Evolutionary conservation across 2,113 vertebrate species (phyloP), one percentile per base, ranked within the genome.

Genomic region (Abramis brama): DNA sequence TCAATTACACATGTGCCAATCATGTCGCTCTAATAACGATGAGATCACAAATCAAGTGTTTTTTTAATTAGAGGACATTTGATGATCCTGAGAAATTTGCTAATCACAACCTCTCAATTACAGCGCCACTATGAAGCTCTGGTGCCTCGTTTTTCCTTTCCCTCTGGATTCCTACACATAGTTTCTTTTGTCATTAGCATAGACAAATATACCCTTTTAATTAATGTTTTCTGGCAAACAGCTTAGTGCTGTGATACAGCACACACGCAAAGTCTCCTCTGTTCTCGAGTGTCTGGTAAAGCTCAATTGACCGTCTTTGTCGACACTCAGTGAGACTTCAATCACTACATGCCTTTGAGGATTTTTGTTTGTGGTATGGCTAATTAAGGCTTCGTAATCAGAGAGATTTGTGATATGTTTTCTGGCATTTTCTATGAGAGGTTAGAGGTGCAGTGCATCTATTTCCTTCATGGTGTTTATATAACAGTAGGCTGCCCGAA

Each of bases 51-150:
- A 91, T 90, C 85, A 89, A 86, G 82, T 68, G 82, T 71, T 80
- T 62, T 33, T 86, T 88, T 91, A 91, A 89, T 90, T 91, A 86
- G 71, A 88, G 74, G 52, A 89, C 71, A 81, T 62, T 80, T 36
- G 74, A 85, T 88, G 85, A 88, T 87, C 84, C 85, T 88, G 62
- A 86, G 78, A 88, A 90, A 89, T 89, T 88, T 89, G 86, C 88
- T 79, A 91, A 91, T 88, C 78, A 77, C 84, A 47, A 83, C 66
- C 88, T 89, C 86, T 89, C 86, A 90, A 88, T 89, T 91, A 89
- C 21, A 68, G 85, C 39, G 36, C 70, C 80, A 89, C 86, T 89
- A 91, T 83, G 43, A 30, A 76, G 84, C 43, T 84, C 74, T 87
- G 78, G 75, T 75, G 80, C 57, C 25, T 83, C 57, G 60, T 71